phyloP scores from a whole-genome alignment of 2,113 vertebrate genomes.

The Pangasianodon gigas region DNA sequence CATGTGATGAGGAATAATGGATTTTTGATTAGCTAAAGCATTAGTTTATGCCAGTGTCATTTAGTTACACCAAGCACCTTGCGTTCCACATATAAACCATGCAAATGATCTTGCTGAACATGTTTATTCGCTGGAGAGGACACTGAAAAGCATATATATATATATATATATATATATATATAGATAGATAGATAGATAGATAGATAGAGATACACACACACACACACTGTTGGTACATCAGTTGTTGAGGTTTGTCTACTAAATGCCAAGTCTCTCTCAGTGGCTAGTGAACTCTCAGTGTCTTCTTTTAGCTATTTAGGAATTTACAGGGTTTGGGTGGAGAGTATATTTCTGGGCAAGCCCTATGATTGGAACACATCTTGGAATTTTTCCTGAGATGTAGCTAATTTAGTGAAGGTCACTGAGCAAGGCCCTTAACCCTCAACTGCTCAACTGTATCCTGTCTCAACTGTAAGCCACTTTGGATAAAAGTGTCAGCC shows the following conservation, averaged over 20 bases:
- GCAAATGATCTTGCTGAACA: not conserved
- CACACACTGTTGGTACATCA: not conserved
- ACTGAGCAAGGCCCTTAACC: not conserved
- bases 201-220: too few species aligned
- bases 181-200: too few species aligned
- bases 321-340: not conserved
- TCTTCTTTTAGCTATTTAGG: not conserved
- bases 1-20: conserved; percentile 14
- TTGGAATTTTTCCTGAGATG: too few species aligned
- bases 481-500: not conserved
- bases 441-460: not conserved
- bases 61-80: not conserved
- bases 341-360: not conserved
- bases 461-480: not conserved
- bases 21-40: conserved; percentile 28
- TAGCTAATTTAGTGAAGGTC: not conserved
- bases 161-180: too few species aligned
- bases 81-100: not conserved
- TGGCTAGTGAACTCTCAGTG: not conserved
- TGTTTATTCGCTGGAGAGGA: not conserved
- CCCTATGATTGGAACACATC: not conserved
- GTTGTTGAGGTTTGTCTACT: not conserved
- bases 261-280: not conserved
- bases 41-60: conserved; percentile 21
- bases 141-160: not conserved